Percentiles rank a stretch among this genome's conserved stretches.
phyloP scores from a whole-genome alignment of 2,797 vertebrate genomes.

The Crenuchus spilurus region DNA sequence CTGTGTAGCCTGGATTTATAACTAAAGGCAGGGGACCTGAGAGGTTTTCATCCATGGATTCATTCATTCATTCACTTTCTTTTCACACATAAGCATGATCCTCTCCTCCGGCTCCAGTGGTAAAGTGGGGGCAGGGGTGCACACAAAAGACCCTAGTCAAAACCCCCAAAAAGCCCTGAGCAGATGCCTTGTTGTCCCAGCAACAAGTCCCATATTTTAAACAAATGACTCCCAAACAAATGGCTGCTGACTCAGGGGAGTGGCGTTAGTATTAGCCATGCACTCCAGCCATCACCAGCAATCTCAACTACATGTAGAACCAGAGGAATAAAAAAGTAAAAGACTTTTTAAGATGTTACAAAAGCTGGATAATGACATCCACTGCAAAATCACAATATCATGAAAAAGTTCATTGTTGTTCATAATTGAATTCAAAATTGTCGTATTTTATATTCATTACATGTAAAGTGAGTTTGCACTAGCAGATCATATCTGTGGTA shows the following conservation, averaged over 20 bases:
- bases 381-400: too few species aligned
- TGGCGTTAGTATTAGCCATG: not conserved
- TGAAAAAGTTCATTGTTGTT: too few species aligned
- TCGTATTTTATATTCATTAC: too few species aligned
- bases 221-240: not conserved
- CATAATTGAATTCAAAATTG: too few species aligned
- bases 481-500: too few species aligned
- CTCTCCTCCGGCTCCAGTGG: conserved; percentile 50
- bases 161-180: conserved; percentile 42
- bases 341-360: too few species aligned
- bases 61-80: conserved; percentile 27
- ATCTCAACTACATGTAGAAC: too few species aligned
- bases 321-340: too few species aligned
- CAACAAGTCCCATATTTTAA: conserved; percentile 23
- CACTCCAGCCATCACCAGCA: not conserved
- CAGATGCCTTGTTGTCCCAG: conserved; percentile 24
- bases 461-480: too few species aligned
- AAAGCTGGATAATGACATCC: too few species aligned
- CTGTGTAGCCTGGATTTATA: too few species aligned
- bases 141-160: conserved; percentile 66
- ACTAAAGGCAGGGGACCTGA: conserved; percentile 50
- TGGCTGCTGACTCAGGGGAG: not conserved
- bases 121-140: conserved; percentile 61
- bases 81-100: conserved; percentile 64
- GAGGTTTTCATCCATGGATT: not conserved